Evolutionary conservation across 1,140 invertebrate genomes (phyloP), one percentile per base, ranked within the genome.

Genomic region (Hylyphantes graminicola): DNA sequence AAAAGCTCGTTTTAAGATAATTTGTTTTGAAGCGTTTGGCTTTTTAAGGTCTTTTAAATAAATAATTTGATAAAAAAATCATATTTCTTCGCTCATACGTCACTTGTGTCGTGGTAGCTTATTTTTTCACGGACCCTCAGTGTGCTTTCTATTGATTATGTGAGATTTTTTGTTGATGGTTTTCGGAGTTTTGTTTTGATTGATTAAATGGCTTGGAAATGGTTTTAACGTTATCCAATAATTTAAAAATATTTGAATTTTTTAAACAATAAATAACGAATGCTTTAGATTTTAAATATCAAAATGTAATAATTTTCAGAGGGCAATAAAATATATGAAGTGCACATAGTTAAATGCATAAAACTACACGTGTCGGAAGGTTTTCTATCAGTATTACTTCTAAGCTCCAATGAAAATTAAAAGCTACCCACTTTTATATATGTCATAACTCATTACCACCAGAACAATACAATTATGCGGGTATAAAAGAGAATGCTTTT

Each of bases 1-100:
- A 50, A 73, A 83, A 65, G 80, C 70, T 83, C 51, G 80, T 83
- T 83, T 83, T 74, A 63, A 83, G 72, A 83, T 83, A 83, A 83
- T 83, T 83, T 83, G 80, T 70, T 83, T 83, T 75, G 63, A 83
- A 72, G 70, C 61, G 51, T 67, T 51, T 74, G 70, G 59, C 63
- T 83, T 83, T 83, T 83, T 61, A 81, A 67, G 21, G 50, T 73
- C 68, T 73, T 81, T 81, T 81, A 81, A 81, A 81, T 81, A 63
- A 81, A 81, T 73, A 68, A 81, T 70, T 81, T 81, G 68, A 81
- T 81, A 81, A 81, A 81, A 81, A 81, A 81, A 73, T 81, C 79
- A 81, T 81, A 81, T 81, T 81, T 81, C 48, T 73, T 73, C 79
- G 48, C 21, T 64, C 79, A 73, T 81, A 35, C 63, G 72, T 81